A percentile compares a stretch with the other conserved stretches of the same genome.
phyloP scores from a whole-genome alignment of 2,113 vertebrate species.

The Gasterosteus nipponicus region DNA sequence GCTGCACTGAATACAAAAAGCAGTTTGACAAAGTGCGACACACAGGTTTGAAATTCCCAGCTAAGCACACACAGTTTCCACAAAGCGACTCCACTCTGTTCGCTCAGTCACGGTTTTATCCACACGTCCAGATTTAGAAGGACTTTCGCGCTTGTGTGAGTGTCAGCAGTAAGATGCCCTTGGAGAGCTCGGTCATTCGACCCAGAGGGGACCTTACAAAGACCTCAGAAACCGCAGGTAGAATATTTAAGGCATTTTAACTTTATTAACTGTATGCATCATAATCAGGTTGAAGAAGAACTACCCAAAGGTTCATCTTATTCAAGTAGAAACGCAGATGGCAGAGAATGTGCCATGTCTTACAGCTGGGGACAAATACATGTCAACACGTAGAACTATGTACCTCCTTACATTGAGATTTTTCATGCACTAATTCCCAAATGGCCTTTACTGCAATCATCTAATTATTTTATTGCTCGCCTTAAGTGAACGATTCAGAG shows the following conservation, averaged over 20 bases:
- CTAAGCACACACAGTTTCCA: constrained; percentile 16
- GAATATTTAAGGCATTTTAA: neutral
- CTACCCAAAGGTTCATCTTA: neutral
- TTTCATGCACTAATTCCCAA: neutral
- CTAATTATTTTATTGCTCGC: neutral
- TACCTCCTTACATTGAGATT: neutral
- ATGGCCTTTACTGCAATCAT: neutral
- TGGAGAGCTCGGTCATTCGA: neutral
- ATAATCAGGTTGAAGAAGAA: neutral
- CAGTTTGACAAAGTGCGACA: neutral
- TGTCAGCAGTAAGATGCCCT: constrained; percentile 4
- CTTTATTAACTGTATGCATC: neutral
- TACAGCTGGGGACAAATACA: neutral
- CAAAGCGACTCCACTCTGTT: constrained; percentile 9
- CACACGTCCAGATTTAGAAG: constrained; percentile 39
- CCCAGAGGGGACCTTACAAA: neutral
- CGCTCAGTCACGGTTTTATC: constrained; percentile 29
- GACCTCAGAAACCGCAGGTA: neutral
- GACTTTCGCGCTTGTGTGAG: constrained; percentile 28
- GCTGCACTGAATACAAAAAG: neutral
- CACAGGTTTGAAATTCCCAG: neutral
- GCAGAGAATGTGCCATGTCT: neutral
- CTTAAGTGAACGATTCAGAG: neutral
- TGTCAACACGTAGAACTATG: neutral
- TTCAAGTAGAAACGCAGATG: neutral